Conservation (phyloP, 37 sponge, comb jelly and placozoan species). For the Amphimedon queenslandica region DNA sequence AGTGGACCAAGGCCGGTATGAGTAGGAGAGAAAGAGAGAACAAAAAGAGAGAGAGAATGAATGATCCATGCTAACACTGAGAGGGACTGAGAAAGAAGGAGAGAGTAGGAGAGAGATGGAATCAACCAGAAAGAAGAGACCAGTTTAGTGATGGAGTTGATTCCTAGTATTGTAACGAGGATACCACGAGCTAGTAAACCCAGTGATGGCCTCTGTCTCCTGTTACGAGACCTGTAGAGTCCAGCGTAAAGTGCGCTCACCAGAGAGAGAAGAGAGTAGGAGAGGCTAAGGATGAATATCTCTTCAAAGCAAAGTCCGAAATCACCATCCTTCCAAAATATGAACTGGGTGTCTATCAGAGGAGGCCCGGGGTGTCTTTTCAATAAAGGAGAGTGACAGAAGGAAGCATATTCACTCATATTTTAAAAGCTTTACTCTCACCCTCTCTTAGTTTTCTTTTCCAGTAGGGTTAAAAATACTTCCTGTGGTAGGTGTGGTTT, state of each 20-base stretch:
- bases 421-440: no score
- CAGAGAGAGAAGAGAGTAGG: conserved; percentile 27
- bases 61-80: conserved; percentile 25
- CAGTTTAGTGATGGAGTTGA: conserved; percentile 17
- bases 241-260: conserved; percentile 53
- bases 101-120: conserved; percentile 23
- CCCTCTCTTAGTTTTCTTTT: no score
- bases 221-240: not conserved
- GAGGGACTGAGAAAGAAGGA: conserved; percentile 18
- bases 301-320: conserved; percentile 68
- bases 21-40: conserved; percentile 28
- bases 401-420: no score
- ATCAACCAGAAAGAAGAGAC: conserved; percentile 28
- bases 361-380: no score
- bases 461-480: no score
- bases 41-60: conserved; percentile 17
- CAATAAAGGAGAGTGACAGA: no score
- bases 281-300: conserved; percentile 9
- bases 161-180: conserved; percentile 9
- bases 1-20: conserved; percentile 60
- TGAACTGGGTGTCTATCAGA: no score
- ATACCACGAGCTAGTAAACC: conserved; percentile 18
- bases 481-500: no score
- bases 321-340: conserved; percentile 40
- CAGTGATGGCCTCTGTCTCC: conserved; percentile 26